A percentile compares a stretch with the other conserved stretches of the same genome.
Conservation (phyloP, 1,140 invertebrate species). For the Cheumatopsyche charites region DNA sequence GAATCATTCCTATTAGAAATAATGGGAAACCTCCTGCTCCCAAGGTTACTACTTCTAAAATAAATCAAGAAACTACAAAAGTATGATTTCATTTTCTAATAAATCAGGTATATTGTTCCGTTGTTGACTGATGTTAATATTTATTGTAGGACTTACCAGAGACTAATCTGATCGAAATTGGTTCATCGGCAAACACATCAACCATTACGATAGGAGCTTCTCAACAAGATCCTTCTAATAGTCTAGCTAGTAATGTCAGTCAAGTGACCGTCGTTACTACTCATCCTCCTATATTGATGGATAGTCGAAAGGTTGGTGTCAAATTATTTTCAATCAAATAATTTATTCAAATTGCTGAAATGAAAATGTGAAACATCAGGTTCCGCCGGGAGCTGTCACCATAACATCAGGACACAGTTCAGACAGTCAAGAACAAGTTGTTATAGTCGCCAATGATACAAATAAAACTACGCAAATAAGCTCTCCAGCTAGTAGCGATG, state of each 20-base stretch:
- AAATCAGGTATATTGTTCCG: neutral
- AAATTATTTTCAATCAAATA: conserved; percentile 11
- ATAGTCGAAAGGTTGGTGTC: conserved; percentile 53
- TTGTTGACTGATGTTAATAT: neutral
- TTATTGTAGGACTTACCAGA: conserved; percentile 24
- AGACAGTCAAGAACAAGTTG: conserved; percentile 66
- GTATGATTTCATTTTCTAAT: neutral
- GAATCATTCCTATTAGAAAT: conserved; percentile 42
- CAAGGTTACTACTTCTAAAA: conserved; percentile 38
- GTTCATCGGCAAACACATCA: conserved; percentile 60
- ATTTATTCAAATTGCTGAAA: too few relatives aligned
- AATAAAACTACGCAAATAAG: conserved; percentile 65
- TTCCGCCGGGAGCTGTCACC: conserved; percentile 74
- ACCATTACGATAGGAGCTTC: conserved; percentile 65
- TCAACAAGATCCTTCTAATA: conserved; percentile 66
- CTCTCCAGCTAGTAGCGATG: conserved; percentile 71
- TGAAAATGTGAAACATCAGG: too few relatives aligned
- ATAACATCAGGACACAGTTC: conserved; percentile 69
- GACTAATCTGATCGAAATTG: neutral
- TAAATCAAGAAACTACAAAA: neutral
- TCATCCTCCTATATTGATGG: conserved; percentile 77
- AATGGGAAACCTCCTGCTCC: conserved; percentile 38
- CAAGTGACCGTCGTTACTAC: conserved; percentile 83
- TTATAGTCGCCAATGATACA: conserved; percentile 77
- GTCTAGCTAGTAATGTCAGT: conserved; percentile 71